phyloP scores from a whole-genome alignment of 2,888 invertebrate species.

The Rutpela maculata region DNA sequence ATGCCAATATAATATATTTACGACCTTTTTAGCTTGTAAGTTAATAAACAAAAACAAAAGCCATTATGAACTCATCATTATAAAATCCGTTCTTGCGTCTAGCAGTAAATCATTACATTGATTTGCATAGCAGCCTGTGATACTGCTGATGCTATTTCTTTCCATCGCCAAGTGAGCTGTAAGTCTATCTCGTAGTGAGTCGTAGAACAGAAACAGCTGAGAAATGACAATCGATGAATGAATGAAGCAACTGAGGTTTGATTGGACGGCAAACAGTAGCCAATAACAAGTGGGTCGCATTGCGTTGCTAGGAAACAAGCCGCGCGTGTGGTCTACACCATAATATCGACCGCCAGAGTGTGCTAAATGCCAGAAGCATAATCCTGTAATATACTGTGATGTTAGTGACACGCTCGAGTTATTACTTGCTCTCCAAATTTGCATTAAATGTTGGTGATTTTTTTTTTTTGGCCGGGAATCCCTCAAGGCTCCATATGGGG shows the following conservation, averaged over 20 bases:
- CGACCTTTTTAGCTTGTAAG: conserved; percentile 16
- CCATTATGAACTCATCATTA: conserved; percentile 41
- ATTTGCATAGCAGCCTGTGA: conserved; percentile 36
- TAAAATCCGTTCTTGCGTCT: conserved; percentile 30
- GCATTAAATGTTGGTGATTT: neutral
- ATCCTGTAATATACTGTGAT: neutral
- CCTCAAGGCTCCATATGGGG: neutral
- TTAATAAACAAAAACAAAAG: conserved; percentile 40
- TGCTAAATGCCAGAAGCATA: conserved; percentile 40
- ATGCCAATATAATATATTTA: conserved; percentile 28
- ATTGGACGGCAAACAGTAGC: conserved; percentile 62
- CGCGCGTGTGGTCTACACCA: conserved; percentile 53
- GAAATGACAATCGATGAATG: conserved; percentile 62
- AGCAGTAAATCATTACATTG: conserved; percentile 33
- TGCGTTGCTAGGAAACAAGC: conserved; percentile 64
- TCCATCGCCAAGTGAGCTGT: neutral
- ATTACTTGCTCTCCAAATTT: neutral
- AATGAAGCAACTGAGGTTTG: conserved; percentile 60
- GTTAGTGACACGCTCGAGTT: neutral
- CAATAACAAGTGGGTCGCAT: conserved; percentile 65
- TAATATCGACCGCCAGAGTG: conserved; percentile 46
- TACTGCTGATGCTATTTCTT: conserved; percentile 17
- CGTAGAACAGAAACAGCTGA: conserved; percentile 30
- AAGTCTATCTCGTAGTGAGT: conserved; percentile 9
- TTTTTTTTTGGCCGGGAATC: neutral